A percentile compares a stretch with the other conserved stretches of the same genome.
Evolutionary conservation across 2,888 invertebrate genomes (phyloP).

Genomic region (Drosophila antonietae): DNA sequence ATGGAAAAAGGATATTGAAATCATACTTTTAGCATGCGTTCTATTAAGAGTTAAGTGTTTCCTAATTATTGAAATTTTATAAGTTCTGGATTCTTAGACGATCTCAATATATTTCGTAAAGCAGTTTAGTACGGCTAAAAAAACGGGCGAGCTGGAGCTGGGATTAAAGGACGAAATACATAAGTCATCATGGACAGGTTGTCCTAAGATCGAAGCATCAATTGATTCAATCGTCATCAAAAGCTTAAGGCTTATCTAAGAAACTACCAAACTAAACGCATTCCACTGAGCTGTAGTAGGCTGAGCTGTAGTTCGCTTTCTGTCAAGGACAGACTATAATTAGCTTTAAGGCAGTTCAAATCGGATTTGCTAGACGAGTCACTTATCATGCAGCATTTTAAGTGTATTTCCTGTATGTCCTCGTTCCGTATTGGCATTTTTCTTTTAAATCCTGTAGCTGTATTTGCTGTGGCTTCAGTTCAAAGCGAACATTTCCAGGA

Average conservation of each 20-base stretch:
- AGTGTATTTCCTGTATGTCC: constrained; percentile 4
- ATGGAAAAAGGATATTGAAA: too few species aligned
- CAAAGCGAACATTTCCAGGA: constrained; percentile 13
- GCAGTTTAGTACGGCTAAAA: too few species aligned
- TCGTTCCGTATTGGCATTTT: neutral
- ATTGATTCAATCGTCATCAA: neutral
- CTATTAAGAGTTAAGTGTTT: too few species aligned
- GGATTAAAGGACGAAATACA: too few species aligned
- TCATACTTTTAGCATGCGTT: too few species aligned
- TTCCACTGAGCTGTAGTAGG: neutral
- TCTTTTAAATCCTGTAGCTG: neutral
- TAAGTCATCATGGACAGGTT: too few species aligned
- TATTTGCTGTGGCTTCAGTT: neutral
- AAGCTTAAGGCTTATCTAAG: neutral
- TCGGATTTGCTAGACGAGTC: neutral
- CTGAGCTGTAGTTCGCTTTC: neutral
- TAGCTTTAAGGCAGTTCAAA: constrained; percentile 5
- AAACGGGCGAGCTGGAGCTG: too few species aligned
- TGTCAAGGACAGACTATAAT: neutral
- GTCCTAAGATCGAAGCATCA: neutral
- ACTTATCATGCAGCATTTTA: constrained; percentile 2
- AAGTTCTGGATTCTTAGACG: too few species aligned
- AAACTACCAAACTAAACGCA: neutral
- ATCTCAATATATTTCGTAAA: too few species aligned
- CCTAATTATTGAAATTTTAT: too few species aligned